Evolutionary conservation across 2,113 vertebrate species (phyloP).

Genomic region (Macheiramphus alcinus): DNA sequence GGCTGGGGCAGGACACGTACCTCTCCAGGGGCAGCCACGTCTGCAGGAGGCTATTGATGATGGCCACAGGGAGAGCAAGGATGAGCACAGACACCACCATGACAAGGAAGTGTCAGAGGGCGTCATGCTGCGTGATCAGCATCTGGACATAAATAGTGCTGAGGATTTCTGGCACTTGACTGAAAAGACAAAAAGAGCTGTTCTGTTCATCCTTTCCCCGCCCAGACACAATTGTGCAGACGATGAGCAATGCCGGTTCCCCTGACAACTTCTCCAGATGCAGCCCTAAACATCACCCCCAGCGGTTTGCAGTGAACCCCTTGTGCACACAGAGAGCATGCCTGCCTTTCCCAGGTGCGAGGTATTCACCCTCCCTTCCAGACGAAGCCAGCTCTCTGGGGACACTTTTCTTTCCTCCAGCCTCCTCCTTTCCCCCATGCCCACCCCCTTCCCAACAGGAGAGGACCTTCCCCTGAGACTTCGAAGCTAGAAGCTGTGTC

Average conservation of each 20-base stretch:
- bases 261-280: neutral
- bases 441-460: no score
- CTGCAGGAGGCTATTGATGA: no score
- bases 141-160: neutral
- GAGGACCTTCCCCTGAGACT: neutral
- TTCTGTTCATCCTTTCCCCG: neutral
- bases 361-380: neutral
- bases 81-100: neutral
- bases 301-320: neutral
- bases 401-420: no score
- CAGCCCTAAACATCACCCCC: neutral
- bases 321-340: no score
- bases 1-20: neutral
- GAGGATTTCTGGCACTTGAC: neutral
- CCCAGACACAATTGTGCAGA: neutral
- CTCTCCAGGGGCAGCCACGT: neutral
- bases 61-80: neutral
- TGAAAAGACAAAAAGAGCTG: neutral
- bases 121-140: neutral
- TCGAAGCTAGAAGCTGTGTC: neutral
- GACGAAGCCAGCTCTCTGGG: neutral
- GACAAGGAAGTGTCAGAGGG: neutral
- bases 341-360: neutral
- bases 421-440: neutral
- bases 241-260: neutral